Base-by-base conservation (phyloP, 2,888 invertebrate genomes). In the Spilarctia lutea region DNA sequence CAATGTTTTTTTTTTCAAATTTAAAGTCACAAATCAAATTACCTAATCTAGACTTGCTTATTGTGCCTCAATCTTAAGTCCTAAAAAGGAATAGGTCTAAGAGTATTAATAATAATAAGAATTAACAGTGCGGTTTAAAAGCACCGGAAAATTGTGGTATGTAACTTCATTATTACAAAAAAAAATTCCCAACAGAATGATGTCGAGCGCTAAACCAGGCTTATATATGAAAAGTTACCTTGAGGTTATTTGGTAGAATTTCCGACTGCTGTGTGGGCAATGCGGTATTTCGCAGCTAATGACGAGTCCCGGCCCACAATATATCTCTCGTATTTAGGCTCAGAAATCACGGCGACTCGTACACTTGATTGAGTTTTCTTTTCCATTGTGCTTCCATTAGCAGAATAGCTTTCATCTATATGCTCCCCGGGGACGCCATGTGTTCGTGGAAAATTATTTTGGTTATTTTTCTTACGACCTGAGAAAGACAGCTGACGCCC, bases 361-460 rank as follows among this genome's bases (percentile, higher is more conserved):
- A 92, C 91, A 92, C 92, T 93, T 94, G 94, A 94, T 95, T 94
- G 94, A 94, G 94, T 94, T 94, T 94, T 94, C 94, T 93, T 94
- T 94, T 91, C 93, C 94, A 94, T 94, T 94, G 94, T 93, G 91
- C 91, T 90, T 91, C 94, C 94, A 94, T 95, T 95, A 94, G 91
- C 92, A 92, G 91, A 94, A 94, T 94, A 91, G 94, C 93, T 91
- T 93, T 93, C 92, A 91, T 91, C 91, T 91, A 91, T 89, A 88
- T 84, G 83, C 84, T 88, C 88, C 88, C 88, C 84, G 78, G 86
- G 91, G 89, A 89, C 91, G 94, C 90, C 92, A 92, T 94, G 91
- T 94, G 93, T 92, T 92, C 88, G 83, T 85, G 88, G 87, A 92
- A 93, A 94, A 93, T 93, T 92, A 94, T 94, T 92, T 93, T 91